Evolutionary conservation across 2,888 invertebrate genomes (phyloP).

Genomic region (Leptura quadrifasciata): DNA sequence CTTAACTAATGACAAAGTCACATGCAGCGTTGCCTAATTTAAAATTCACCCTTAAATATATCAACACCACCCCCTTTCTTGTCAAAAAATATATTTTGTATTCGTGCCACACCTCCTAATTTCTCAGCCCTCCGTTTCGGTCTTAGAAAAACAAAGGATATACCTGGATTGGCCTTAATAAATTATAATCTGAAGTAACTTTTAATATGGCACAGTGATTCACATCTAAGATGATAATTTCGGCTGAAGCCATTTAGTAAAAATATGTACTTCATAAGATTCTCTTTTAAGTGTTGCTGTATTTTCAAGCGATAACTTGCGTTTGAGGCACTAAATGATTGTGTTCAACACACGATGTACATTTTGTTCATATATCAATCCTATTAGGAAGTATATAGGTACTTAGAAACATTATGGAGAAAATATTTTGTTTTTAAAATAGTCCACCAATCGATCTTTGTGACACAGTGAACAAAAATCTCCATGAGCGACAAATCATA

Average conservation of each 20-base stretch:
- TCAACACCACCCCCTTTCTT: not conserved
- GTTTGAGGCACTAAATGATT: too few relatives aligned
- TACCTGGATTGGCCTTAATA: constrained; percentile 12
- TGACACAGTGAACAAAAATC: too few relatives aligned
- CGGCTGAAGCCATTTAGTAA: too few relatives aligned
- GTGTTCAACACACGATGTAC: too few relatives aligned
- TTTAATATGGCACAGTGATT: not conserved
- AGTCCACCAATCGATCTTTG: too few relatives aligned
- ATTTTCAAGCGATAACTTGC: not conserved
- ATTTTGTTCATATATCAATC: too few relatives aligned
- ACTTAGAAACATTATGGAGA: too few relatives aligned
- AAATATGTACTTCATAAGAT: not conserved
- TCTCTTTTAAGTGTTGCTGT: not conserved
- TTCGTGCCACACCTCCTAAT: constrained; percentile 19
- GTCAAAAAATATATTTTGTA: constrained; percentile 23
- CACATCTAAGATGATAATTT: not conserved
- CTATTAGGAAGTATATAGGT: too few relatives aligned
- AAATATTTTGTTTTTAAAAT: too few relatives aligned
- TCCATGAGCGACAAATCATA: too few relatives aligned
- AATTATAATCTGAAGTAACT: not conserved
- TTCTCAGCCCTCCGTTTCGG: not conserved
- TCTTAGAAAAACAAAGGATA: not conserved
- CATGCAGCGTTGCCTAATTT: constrained; percentile 1
- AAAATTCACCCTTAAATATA: constrained; percentile 25
- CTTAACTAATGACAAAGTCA: constrained; percentile 3